A percentile compares a stretch with the other conserved stretches of the same genome.
These are phyloP conservation scores for Callorhinus ursinus DNA, from an alignment of 2,113 vertebrate species.

Conservation along the genomic window DNA sequence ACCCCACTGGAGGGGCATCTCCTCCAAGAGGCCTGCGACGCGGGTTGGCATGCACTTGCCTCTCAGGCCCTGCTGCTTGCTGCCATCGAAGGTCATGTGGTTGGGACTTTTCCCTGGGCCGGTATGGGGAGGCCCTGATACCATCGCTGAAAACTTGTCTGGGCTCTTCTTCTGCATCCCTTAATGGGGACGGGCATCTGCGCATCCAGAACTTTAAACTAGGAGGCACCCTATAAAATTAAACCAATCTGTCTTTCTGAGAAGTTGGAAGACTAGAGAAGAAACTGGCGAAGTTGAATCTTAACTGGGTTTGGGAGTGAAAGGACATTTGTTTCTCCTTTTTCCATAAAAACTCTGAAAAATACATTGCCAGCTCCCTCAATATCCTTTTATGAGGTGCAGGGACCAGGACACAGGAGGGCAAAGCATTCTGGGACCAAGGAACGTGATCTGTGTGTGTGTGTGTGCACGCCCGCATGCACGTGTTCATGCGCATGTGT, in stretches of 20 bases:
- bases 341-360: not conserved
- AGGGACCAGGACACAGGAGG: not conserved
- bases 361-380: not conserved
- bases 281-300: no score
- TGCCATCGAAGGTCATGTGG: not conserved
- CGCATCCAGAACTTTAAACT: not conserved
- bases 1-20: not conserved
- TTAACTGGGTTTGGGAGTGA: not conserved
- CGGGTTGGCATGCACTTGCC: not conserved
- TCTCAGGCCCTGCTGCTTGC: not conserved
- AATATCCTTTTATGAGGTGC: no score
- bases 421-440: no score
- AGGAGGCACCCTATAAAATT: not conserved
- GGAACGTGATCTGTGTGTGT: not conserved
- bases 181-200: rapidly evolving
- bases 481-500: no score
- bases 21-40: not conserved
- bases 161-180: no score
- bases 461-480: not conserved
- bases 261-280: not conserved
- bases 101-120: not conserved
- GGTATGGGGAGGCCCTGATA: not conserved
- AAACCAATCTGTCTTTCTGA: not conserved
- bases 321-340: not conserved
- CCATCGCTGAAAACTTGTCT: not conserved